Percentiles rank a stretch among this genome's conserved stretches.
Conservation (phyloP, 2,113 vertebrate genomes). For the Gymnarchus niloticus region DNA sequence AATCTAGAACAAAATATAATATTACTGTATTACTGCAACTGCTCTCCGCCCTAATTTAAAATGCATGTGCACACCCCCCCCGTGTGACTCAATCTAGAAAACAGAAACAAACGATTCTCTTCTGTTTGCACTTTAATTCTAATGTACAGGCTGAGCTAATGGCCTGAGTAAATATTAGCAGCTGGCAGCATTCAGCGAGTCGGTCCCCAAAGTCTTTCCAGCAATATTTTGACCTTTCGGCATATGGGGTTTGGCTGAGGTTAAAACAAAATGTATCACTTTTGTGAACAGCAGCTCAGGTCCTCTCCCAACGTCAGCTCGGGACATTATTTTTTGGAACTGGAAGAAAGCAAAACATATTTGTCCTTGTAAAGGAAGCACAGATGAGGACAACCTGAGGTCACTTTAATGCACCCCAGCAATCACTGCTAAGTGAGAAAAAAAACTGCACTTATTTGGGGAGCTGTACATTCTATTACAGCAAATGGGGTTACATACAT, state of each 20-base stretch:
- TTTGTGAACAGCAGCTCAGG: neutral
- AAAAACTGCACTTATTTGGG: neutral
- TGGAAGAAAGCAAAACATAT: constrained; percentile 57
- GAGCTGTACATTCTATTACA: neutral
- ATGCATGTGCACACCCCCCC: neutral
- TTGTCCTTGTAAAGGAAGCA: neutral
- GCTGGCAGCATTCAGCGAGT: neutral
- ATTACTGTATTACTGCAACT: constrained; percentile 67
- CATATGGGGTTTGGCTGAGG: neutral
- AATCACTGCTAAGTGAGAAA: neutral
- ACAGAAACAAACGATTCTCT: constrained; percentile 22
- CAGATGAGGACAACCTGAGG: neutral
- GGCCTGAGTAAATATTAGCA: neutral
- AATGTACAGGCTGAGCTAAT: neutral
- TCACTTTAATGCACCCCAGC: neutral
- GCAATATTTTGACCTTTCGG: neutral
- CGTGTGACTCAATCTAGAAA: constrained; percentile 52
- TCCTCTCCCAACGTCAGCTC: neutral
- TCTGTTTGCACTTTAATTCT: neutral
- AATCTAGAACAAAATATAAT: constrained; percentile 32
- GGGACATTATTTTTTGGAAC: constrained; percentile 53
- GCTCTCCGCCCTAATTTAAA: constrained; percentile 29
- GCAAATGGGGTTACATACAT: too few relatives aligned
- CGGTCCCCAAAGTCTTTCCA: neutral
- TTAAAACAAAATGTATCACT: neutral